Percentiles rank a stretch among this genome's conserved stretches.
Evolutionary conservation across 2,113 vertebrate species (phyloP).

Genomic region (Xenus cinereus): DNA sequence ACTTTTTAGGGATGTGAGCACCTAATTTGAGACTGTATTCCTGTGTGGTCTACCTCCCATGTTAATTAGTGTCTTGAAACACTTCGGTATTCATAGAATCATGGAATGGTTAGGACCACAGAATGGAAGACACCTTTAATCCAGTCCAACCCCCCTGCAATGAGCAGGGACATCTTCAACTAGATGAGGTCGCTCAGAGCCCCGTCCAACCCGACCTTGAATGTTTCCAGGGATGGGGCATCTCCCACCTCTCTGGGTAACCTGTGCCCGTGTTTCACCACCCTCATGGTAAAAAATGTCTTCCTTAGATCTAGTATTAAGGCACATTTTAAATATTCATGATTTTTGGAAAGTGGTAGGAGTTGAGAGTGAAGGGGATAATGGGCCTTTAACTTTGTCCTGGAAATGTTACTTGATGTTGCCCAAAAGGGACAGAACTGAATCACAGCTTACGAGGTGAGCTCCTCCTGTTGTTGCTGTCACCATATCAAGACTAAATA

Average conservation of each 20-base stretch:
- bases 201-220: neutral
- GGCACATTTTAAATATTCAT: neutral
- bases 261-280: neutral
- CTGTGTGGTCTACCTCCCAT: neutral
- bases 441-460: neutral
- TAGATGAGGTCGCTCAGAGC: neutral
- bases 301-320: neutral
- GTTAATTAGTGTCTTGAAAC: neutral
- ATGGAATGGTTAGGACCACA: neutral
- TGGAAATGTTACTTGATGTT: neutral
- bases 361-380: neutral
- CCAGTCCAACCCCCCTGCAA: neutral
- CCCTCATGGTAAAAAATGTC: neutral
- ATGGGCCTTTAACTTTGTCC: neutral
- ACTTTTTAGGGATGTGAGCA: neutral
- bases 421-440: neutral
- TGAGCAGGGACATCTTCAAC: neutral
- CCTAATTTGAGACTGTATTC: neutral
- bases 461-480: neutral
- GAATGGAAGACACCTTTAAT: neutral
- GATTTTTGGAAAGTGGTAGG: neutral
- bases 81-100: neutral
- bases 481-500: neutral
- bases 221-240: neutral
- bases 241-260: neutral